These are phyloP conservation scores for Phycodurus eques DNA, from an alignment of 2,113 vertebrate species.

Conservation along the genomic window DNA sequence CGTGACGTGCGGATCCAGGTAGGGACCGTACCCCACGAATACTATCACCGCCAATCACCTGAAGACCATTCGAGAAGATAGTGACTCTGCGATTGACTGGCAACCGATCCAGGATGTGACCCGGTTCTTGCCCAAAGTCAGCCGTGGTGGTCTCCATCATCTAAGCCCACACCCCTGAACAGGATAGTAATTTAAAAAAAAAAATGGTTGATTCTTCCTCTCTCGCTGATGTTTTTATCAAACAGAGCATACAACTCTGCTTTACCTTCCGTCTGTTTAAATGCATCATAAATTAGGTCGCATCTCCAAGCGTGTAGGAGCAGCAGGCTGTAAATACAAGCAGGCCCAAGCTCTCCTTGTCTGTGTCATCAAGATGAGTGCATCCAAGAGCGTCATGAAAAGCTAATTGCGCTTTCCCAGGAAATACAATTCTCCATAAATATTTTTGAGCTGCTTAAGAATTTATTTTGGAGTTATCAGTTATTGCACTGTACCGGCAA, in stretches of 20 bases:
- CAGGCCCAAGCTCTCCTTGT: conserved; percentile 37
- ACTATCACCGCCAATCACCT: conserved; percentile 38
- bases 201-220: conserved; percentile 48
- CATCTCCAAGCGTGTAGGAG: conserved; percentile 62
- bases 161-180: background rate
- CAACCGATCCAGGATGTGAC: background rate
- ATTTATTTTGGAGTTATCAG: conserved; percentile 29
- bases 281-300: conserved; percentile 65
- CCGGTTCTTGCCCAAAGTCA: background rate
- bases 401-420: conserved; percentile 49
- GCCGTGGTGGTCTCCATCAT: background rate
- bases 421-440: conserved; percentile 27
- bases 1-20: conserved; percentile 62
- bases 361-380: conserved; percentile 58
- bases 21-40: conserved; percentile 59
- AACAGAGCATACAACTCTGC: conserved; percentile 54
- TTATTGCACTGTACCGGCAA: conserved; percentile 14
- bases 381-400: conserved; percentile 42
- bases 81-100: conserved; percentile 8
- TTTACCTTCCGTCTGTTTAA: conserved; percentile 60
- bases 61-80: conserved; percentile 46
- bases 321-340: conserved; percentile 63
- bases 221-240: conserved; percentile 57
- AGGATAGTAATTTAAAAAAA: background rate
- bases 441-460: conserved; percentile 8